These are phyloP conservation scores for Rafetus swinhoei DNA, from an alignment of 2,113 vertebrate genomes.

Conservation along the genomic window DNA sequence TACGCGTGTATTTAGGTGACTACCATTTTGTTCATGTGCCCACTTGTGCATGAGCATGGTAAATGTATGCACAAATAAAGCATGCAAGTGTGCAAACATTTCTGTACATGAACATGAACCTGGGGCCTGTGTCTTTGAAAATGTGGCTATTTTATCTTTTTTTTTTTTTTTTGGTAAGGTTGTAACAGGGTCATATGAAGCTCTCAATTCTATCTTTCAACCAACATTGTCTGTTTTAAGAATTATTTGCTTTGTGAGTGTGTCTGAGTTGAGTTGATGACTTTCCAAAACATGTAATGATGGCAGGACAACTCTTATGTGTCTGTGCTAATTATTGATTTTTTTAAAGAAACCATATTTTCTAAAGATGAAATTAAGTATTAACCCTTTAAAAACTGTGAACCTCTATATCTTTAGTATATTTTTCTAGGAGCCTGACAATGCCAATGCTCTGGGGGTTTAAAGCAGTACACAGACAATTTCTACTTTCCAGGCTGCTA, in stretches of 20 bases:
- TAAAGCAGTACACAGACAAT: neutral
- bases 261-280: neutral
- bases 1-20: slow-evolving; percentile 15
- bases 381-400: neutral
- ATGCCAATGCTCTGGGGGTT: neutral
- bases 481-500: neutral
- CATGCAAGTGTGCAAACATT: slow-evolving; percentile 16
- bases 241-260: neutral
- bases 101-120: neutral
- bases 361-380: neutral
- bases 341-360: neutral
- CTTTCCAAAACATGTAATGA: neutral
- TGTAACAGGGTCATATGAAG: neutral
- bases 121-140: neutral
- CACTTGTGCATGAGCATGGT: neutral
- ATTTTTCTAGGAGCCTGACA: neutral
- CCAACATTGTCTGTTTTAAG: neutral
- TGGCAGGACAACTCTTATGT: neutral
- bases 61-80: slow-evolving; percentile 46
- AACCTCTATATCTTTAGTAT: neutral
- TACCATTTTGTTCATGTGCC: neutral
- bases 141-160: neutral
- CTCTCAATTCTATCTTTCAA: neutral
- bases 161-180: neutral
- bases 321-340: neutral